phyloP scores from a whole-genome alignment of 2,888 invertebrate genomes.

The Endotricha flammealis region DNA sequence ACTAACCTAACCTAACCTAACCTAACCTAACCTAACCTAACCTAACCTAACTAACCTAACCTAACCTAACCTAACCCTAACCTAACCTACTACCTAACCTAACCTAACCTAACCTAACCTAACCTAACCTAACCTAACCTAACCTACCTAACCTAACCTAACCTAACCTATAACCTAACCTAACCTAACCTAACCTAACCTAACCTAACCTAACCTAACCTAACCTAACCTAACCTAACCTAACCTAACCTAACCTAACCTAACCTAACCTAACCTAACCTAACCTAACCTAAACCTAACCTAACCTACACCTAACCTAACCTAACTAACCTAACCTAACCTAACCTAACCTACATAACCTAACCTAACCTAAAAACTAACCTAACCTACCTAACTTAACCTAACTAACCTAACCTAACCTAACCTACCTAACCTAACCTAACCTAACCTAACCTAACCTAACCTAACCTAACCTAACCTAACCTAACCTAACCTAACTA shows the following conservation, averaged over 20 bases:
- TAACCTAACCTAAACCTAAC: no score
- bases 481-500: slow-evolving; percentile 19
- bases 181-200: slow-evolving; percentile 17
- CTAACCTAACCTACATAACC: slow-evolving; percentile 12
- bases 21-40: slow-evolving; percentile 19
- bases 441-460: slow-evolving; percentile 15
- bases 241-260: slow-evolving; percentile 16
- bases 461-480: slow-evolving; percentile 18
- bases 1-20: slow-evolving; percentile 15
- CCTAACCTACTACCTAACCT: slow-evolving; percentile 12
- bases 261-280: slow-evolving; percentile 13
- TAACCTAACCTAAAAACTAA: slow-evolving; percentile 20
- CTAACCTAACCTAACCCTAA: no score
- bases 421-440: slow-evolving; percentile 17
- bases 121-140: no score
- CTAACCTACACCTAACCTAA: no score
- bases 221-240: slow-evolving; percentile 16
- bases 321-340: slow-evolving; percentile 14
- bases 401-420: slow-evolving; percentile 18
- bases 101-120: slow-evolving; percentile 11
- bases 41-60: slow-evolving; percentile 18
- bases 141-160: no score
- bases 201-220: slow-evolving; percentile 19
- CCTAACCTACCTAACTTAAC: no score
- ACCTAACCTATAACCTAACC: slow-evolving; percentile 17